These are phyloP conservation scores for Catocala sponsa DNA, from an alignment of 2,888 invertebrate species.

Conservation along the genomic window DNA sequence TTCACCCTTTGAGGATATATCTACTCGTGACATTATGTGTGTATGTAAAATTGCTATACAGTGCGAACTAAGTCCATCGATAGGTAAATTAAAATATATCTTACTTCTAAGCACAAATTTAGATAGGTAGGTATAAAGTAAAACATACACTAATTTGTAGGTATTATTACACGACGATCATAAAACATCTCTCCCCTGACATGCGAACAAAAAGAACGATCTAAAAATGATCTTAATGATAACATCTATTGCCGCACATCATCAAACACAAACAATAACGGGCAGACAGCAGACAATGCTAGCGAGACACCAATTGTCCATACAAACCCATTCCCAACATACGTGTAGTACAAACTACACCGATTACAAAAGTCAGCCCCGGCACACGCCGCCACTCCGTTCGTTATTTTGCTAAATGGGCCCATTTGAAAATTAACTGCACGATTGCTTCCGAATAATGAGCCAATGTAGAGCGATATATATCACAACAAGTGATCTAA, in stretches of 20 bases:
- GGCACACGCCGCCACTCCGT: conserved; percentile 63
- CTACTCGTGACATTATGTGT: too few species aligned
- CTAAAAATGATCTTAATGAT: conserved; percentile 53
- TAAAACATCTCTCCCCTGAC: conserved; percentile 41
- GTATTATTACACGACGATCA: neutral
- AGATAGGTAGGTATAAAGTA: too few species aligned
- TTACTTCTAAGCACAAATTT: too few species aligned
- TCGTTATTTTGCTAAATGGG: conserved; percentile 81
- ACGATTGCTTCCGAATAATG: conserved; percentile 81
- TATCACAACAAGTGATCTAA: conserved; percentile 60
- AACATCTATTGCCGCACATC: conserved; percentile 60
- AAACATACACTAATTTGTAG: too few species aligned
- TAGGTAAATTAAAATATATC: too few species aligned
- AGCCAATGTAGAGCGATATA: conserved; percentile 66
- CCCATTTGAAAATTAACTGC: conserved; percentile 84
- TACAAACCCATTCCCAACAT: conserved; percentile 33
- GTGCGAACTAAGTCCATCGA: too few species aligned
- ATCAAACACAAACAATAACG: conserved; percentile 62
- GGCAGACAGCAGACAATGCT: conserved; percentile 57
- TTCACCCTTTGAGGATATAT: too few species aligned
- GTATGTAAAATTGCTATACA: too few species aligned
- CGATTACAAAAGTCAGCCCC: conserved; percentile 69
- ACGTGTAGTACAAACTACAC: conserved; percentile 48
- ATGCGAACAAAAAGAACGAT: conserved; percentile 36
- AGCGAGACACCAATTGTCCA: conserved; percentile 59